Evolutionary conservation across 1,140 invertebrate species (phyloP).

Genomic region (Galendromus occidentalis): DNA sequence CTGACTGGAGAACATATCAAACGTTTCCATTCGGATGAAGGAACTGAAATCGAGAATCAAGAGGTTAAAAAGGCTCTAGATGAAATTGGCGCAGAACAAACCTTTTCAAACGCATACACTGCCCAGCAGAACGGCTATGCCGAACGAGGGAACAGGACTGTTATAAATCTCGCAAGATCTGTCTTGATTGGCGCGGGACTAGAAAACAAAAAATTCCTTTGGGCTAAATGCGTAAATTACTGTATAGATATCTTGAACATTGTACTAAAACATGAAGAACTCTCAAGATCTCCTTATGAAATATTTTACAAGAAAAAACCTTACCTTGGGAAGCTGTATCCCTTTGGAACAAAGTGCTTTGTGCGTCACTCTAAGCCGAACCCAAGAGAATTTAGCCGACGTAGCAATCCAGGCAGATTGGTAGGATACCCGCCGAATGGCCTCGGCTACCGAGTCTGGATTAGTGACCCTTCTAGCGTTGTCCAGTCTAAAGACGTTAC

Average conservation of each 20-base stretch:
- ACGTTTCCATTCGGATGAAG: neutral
- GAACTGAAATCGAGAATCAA: neutral
- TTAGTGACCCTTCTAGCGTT: too few relatives aligned
- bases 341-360: too few relatives aligned
- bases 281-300: too few relatives aligned
- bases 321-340: too few relatives aligned
- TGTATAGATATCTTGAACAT: too few relatives aligned
- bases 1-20: neutral
- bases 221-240: slow-evolving; percentile 4
- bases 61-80: neutral
- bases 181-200: slow-evolving; percentile 11
- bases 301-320: too few relatives aligned
- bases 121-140: slow-evolving; percentile 1
- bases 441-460: too few relatives aligned
- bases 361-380: neutral
- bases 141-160: slow-evolving; percentile 11
- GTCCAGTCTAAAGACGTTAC: neutral
- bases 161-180: slow-evolving; percentile 12
- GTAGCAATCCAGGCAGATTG: too few relatives aligned
- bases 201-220: slow-evolving; percentile 10
- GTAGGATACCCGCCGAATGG: too few relatives aligned
- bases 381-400: too few relatives aligned
- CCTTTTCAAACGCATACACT: slow-evolving; percentile 8
- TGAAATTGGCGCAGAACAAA: neutral
- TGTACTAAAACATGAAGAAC: too few relatives aligned